These are phyloP conservation scores for Archips crataeganus DNA, from an alignment of 2,888 invertebrate genomes.

Conservation along the genomic window DNA sequence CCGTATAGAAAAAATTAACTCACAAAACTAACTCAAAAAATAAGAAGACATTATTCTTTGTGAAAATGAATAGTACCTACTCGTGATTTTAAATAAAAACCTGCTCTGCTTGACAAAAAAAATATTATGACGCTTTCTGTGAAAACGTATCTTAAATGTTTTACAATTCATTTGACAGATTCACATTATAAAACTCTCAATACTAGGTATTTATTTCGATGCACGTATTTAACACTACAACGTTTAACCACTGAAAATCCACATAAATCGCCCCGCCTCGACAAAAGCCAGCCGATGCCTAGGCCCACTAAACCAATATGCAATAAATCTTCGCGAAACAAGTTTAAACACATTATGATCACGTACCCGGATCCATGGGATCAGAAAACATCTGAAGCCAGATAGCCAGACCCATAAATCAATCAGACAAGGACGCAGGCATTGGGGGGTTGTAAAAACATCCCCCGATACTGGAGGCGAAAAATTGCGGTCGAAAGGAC, in stretches of 20 bases:
- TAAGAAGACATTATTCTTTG: no score
- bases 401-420: constrained; percentile 66
- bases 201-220: neutral
- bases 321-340: constrained; percentile 24
- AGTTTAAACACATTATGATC: constrained; percentile 42
- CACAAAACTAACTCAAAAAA: no score
- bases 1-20: no score
- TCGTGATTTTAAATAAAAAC: no score
- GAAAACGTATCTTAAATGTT: no score
- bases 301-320: constrained; percentile 15
- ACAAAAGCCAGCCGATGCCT: constrained; percentile 5
- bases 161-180: no score
- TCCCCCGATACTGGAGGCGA: constrained; percentile 51
- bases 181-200: no score
- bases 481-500: constrained; percentile 58
- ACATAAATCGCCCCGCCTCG: neutral
- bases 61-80: no score
- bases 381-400: constrained; percentile 62
- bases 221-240: neutral
- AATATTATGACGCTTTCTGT: no score
- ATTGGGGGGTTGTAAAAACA: constrained; percentile 62
- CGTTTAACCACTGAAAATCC: neutral
- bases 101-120: no score
- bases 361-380: constrained; percentile 28
- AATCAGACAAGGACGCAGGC: constrained; percentile 57